Conservation (phyloP, 30 jellyfish, hydroid and myxozoan genomes). For the Hydra vulgaris region DNA sequence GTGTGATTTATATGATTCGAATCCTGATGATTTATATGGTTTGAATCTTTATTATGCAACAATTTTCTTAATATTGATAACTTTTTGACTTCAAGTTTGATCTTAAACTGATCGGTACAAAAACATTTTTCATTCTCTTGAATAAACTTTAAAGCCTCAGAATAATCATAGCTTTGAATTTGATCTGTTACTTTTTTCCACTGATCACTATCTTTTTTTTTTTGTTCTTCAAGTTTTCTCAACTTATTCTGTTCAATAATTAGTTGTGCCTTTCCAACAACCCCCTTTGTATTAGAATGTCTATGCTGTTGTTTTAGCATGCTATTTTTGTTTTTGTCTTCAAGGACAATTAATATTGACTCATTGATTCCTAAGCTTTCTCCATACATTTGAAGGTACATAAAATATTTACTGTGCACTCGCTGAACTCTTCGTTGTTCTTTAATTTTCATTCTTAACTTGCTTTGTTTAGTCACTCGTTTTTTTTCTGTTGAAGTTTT, state of each 20-base stretch:
- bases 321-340: background rate
- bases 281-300: background rate
- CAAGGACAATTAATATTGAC: background rate
- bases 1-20: no score
- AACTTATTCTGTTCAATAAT: background rate
- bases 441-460: no score
- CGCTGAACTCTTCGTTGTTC: background rate
- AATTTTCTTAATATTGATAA: background rate
- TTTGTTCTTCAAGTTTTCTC: background rate
- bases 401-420: background rate
- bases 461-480: no score
- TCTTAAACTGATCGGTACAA: background rate
- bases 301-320: background rate
- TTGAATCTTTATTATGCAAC: background rate
- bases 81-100: background rate
- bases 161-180: background rate
- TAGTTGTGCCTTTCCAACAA: background rate
- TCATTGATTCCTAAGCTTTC: slow-evolving; percentile 3
- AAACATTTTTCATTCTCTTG: background rate
- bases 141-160: background rate
- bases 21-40: no score
- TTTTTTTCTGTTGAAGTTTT: background rate
- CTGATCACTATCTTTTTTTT: background rate
- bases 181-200: background rate
- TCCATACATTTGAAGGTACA: slow-evolving; percentile 3